Evolutionary conservation across 2,113 vertebrate species (phyloP).

Genomic region (Ornithorhynchus anatinus): DNA sequence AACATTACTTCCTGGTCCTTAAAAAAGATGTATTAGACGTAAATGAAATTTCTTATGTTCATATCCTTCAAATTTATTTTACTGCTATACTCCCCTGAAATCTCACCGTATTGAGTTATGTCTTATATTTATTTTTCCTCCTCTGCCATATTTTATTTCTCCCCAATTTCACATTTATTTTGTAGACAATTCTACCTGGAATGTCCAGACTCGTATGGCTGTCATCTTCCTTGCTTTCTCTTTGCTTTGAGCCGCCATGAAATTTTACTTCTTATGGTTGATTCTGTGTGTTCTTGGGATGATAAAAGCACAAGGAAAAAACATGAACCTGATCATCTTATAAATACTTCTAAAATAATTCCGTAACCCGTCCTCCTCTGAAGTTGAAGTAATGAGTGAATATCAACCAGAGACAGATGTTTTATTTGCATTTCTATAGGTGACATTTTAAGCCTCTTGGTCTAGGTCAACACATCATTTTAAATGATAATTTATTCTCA

Average conservation of each 20-base stretch:
- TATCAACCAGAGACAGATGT: slow-evolving; percentile 17
- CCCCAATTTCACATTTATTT: slow-evolving; percentile 64
- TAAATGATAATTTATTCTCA: background rate
- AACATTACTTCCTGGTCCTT: slow-evolving; percentile 70
- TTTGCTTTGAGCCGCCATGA: slow-evolving; percentile 24
- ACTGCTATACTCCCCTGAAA: slow-evolving; percentile 64
- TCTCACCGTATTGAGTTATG: slow-evolving; percentile 66
- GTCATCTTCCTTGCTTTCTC: slow-evolving; percentile 29
- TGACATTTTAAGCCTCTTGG: slow-evolving; percentile 12
- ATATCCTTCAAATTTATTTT: slow-evolving; percentile 64
- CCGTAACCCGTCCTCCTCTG: slow-evolving; percentile 45
- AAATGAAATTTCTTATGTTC: slow-evolving; percentile 62
- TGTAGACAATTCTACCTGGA: slow-evolving; percentile 48
- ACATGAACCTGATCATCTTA: slow-evolving; percentile 45
- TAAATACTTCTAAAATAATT: slow-evolving; percentile 48
- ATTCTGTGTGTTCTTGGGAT: slow-evolving; percentile 11
- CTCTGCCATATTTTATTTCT: slow-evolving; percentile 47
- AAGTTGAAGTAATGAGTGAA: slow-evolving; percentile 50
- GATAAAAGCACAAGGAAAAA: slow-evolving; percentile 12
- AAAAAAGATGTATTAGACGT: slow-evolving; percentile 70
- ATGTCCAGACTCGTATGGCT: slow-evolving; percentile 48
- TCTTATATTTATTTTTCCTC: slow-evolving; percentile 63
- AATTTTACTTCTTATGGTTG: slow-evolving; percentile 54
- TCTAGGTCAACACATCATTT: background rate
- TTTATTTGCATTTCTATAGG: slow-evolving; percentile 34